phyloP scores from a whole-genome alignment of 2,797 vertebrate species.

The Falco berigora region DNA sequence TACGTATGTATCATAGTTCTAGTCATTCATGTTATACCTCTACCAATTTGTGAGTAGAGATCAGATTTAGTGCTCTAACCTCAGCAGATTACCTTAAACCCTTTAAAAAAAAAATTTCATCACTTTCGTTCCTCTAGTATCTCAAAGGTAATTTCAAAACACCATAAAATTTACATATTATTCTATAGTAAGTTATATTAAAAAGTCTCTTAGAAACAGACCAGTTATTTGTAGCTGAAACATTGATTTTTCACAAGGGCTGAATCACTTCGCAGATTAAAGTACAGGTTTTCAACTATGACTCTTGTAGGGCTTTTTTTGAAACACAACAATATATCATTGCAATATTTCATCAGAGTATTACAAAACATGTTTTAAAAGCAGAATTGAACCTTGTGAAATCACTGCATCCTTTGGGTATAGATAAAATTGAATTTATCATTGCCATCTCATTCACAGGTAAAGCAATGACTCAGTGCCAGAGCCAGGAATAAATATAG shows the following conservation, averaged over 20 bases:
- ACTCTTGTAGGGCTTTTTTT: background rate
- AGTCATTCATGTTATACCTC: background rate
- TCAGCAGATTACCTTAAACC: background rate
- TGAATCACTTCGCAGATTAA: background rate
- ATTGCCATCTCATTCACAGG: background rate
- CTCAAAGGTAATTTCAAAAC: background rate
- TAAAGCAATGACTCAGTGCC: background rate
- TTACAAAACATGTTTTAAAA: slow-evolving; percentile 1
- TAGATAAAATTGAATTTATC: background rate
- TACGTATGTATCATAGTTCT: background rate
- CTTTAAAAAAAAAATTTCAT: background rate
- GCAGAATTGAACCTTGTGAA: background rate
- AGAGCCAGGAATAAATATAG: background rate
- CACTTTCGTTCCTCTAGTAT: background rate
- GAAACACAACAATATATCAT: background rate
- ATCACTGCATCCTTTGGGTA: background rate
- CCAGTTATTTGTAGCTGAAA: background rate
- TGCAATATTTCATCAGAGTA: background rate
- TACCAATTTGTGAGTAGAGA: background rate
- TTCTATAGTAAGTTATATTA: background rate
- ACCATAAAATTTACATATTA: background rate
- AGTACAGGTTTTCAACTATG: background rate
- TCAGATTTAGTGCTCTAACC: background rate
- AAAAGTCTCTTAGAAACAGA: background rate
- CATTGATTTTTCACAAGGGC: background rate